phyloP scores from a whole-genome alignment of 1,140 invertebrate species.

The Oryctes rhinoceros region DNA sequence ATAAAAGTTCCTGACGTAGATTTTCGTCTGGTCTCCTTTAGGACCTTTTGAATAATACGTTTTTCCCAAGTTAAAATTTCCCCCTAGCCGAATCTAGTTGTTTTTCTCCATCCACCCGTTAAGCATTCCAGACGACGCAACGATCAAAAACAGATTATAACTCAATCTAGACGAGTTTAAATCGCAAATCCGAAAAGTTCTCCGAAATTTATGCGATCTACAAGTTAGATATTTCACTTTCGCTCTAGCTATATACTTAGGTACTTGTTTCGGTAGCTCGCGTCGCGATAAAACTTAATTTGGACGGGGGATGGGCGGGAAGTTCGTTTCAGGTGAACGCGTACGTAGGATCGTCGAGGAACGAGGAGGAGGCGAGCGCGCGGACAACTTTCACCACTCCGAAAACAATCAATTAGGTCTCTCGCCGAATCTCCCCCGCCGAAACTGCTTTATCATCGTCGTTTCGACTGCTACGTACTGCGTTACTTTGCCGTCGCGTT shows the following conservation, averaged over 20 bases:
- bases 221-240: not conserved
- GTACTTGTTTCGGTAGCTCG: not conserved
- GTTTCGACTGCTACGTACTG: too few species aligned
- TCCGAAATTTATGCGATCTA: not conserved
- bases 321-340: too few species aligned
- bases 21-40: too few species aligned
- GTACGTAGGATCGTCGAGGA: not conserved
- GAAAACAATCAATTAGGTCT: not conserved
- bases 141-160: slow-evolving; percentile 11
- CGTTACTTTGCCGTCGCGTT: too few species aligned
- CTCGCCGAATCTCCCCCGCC: not conserved
- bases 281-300: not conserved
- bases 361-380: not conserved
- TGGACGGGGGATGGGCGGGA: not conserved
- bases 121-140: not conserved
- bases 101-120: not conserved
- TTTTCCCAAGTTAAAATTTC: too few species aligned
- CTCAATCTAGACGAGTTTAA: not conserved
- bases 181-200: slow-evolving; percentile 4
- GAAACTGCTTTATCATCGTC: not conserved
- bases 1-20: too few species aligned
- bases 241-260: too few species aligned
- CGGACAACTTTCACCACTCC: not conserved
- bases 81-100: too few species aligned
- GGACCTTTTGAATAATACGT: too few species aligned